phyloP scores from a whole-genome alignment of 2,888 invertebrate genomes.

The Lissocephala sabroskyi region DNA sequence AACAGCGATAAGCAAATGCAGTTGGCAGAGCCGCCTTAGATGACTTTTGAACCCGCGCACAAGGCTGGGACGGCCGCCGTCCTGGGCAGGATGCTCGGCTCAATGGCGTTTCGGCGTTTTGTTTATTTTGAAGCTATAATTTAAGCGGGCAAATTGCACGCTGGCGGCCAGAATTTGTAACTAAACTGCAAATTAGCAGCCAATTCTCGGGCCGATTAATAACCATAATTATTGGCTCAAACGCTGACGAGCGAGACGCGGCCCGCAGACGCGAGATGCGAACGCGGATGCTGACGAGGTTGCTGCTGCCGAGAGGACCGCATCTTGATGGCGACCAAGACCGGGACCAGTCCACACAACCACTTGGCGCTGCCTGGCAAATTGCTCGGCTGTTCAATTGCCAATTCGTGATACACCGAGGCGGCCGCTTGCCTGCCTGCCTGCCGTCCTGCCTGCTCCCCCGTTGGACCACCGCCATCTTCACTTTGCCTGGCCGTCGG shows the following conservation, averaged over 20 bases:
- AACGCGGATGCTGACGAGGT: conserved; percentile 10
- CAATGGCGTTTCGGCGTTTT: conserved; percentile 67
- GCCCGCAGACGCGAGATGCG: conserved; percentile 6
- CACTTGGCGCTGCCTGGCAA: conserved; percentile 22
- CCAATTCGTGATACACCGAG: conserved; percentile 60
- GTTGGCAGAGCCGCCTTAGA: background rate
- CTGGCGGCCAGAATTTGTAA: conserved; percentile 77
- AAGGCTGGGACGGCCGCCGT: background rate
- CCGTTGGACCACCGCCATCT: no score
- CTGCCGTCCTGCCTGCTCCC: no score
- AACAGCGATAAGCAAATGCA: conserved; percentile 48
- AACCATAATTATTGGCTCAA: conserved; percentile 73
- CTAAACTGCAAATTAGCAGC: conserved; percentile 79
- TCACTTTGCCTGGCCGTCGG: no score
- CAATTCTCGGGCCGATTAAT: conserved; percentile 76
- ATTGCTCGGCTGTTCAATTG: conserved; percentile 52
- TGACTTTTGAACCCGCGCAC: background rate
- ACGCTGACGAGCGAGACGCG: conserved; percentile 60
- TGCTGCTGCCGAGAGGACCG: conserved; percentile 10
- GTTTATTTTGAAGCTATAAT: conserved; percentile 74
- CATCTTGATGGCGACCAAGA: conserved; percentile 7
- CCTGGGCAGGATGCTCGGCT: background rate
- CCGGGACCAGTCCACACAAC: background rate
- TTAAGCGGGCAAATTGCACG: conserved; percentile 75
- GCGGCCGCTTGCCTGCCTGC: conserved; percentile 11